Base-by-base conservation (phyloP, 1,140 invertebrate genomes). In the Scylla paramamosain region DNA sequence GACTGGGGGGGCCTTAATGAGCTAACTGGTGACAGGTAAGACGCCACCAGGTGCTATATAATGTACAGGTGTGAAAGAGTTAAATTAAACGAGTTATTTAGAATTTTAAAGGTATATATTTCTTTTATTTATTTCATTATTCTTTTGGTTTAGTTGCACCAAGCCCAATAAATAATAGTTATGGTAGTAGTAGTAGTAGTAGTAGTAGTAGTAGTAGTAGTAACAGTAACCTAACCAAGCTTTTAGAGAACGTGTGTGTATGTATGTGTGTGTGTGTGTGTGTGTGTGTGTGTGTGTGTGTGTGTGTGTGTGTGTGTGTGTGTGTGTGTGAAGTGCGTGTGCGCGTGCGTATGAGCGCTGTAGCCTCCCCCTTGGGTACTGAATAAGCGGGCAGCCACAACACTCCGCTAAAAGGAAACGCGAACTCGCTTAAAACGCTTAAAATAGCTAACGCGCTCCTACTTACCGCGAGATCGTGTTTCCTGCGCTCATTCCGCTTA, bases 291-390 rank as follows among this genome's bases (percentile, higher is more conserved):
- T 52, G 12, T 90, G 45, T 46, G 25, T 46, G n/a, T 32, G 25
- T 46, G 45, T n/a, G 39, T 14, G 32, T n/a, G 29, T 90, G 88
- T 48, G 88, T 90, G 88, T 90, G 32, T 25, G 88, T 89, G 29
- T 89, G 88, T 45, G 88, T 90, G 88, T 90, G 88, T 90, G 16
- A 7, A 4, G 88, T 90, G 88, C 46, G 88, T 90, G 32, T 46
- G 88, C 39, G 29, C 39, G 88, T 45, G 88, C 46, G 88, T 48
- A 39, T 90, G 16, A 14, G 39, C 31, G 32, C 31, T 39, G 45
- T 90, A 90, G 88, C 32, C 12, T 4, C 88, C 46, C 31, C 0
- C n/a, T 10, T 20, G 32, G 86, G 46, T 88, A 88, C 46, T 88
- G 31, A 32, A 10, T 29, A 88, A 88, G 32, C 86, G 31, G 20